Conservation (phyloP, 2,797 vertebrate species). For the Ispidina picta region DNA sequence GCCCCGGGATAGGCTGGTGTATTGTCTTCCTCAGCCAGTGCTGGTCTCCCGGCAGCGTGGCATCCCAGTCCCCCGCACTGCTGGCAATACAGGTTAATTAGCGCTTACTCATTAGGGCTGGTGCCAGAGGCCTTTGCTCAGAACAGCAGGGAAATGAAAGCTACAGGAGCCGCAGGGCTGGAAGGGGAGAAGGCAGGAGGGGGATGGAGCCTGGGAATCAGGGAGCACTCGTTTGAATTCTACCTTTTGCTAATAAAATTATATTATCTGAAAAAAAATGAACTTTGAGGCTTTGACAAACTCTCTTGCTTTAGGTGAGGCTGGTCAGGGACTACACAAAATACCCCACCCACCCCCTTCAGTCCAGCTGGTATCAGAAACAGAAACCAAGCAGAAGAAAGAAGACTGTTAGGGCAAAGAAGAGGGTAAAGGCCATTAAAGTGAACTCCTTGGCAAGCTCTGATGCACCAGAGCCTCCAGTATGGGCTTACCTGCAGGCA, state of each 20-base stretch:
- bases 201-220: fast-evolving
- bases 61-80: not conserved
- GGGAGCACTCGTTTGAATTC: not conserved
- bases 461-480: not conserved
- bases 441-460: not conserved
- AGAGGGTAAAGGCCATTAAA: not conserved
- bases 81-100: not conserved
- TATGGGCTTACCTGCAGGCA: fast-evolving
- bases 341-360: not conserved
- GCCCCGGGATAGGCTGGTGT: fast-evolving
- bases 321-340: not conserved
- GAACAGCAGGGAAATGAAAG: not conserved
- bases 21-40: not conserved
- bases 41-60: not conserved
- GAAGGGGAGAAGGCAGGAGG: not conserved
- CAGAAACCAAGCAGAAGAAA: not conserved
- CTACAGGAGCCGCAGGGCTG: not conserved
- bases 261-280: fast-evolving
- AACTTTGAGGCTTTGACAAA: not conserved
- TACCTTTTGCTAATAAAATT: not conserved
- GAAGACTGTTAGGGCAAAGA: not conserved
- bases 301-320: not conserved
- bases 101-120: not conserved
- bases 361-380: not conserved
- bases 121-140: not conserved